Evolutionary conservation across 2,888 invertebrate species (phyloP).

Genomic region (Orchesellides sinensis): DNA sequence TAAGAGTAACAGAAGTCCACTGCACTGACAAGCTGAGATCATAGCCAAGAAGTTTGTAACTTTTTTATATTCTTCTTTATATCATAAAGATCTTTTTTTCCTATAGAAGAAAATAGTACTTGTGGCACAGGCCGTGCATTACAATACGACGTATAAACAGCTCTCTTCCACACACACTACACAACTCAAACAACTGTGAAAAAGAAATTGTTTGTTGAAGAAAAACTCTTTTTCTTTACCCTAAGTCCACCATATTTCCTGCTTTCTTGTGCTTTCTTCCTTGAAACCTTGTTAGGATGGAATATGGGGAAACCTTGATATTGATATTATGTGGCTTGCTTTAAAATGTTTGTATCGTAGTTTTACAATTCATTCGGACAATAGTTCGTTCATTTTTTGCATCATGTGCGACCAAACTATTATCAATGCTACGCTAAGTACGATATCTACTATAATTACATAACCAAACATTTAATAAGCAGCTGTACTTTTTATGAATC

Average conservation of each 20-base stretch:
- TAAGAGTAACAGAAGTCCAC: slow-evolving; percentile 1
- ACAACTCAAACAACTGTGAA: slow-evolving; percentile 42
- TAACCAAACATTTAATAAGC: no score
- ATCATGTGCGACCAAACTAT: no score
- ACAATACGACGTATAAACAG: background rate
- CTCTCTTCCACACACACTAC: slow-evolving; percentile 8
- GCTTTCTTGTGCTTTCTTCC: background rate
- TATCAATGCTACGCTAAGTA: no score
- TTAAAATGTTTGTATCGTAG: no score
- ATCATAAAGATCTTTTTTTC: background rate
- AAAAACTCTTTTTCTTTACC: background rate
- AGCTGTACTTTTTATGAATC: no score
- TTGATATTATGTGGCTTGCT: no score
- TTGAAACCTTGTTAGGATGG: no score
- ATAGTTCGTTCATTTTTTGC: no score
- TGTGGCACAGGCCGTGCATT: slow-evolving; percentile 27
- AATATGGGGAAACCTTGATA: no score
- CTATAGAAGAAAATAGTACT: background rate
- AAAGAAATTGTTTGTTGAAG: background rate
- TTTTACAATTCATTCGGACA: no score
- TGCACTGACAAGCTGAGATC: slow-evolving; percentile 15
- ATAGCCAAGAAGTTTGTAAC: slow-evolving; percentile 32
- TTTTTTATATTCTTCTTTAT: background rate
- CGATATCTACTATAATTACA: no score
- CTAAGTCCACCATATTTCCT: background rate